Conservation (phyloP, 2,113 vertebrate species). For the Grantiella picta region DNA sequence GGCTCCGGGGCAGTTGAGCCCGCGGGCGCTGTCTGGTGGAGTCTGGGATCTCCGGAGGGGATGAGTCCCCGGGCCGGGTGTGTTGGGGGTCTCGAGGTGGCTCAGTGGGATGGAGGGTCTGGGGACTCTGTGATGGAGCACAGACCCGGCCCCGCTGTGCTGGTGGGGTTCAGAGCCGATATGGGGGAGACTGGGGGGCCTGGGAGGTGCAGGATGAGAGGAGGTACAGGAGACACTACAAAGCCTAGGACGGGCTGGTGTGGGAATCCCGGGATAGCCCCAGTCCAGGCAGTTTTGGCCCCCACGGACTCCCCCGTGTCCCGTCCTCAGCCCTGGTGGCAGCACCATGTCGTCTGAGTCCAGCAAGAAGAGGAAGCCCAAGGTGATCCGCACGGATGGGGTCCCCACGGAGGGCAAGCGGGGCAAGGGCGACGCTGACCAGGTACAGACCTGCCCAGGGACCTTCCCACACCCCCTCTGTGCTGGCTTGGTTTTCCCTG, state of each 20-base stretch:
- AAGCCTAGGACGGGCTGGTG: accelerated
- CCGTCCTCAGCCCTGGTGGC: not conserved
- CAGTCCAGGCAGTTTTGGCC: accelerated
- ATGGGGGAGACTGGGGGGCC: too few species aligned
- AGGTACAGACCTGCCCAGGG: conserved; percentile 67
- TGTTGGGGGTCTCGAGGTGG: not conserved
- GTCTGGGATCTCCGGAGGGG: not conserved
- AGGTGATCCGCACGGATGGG: conserved; percentile 89
- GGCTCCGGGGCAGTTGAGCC: too few species aligned
- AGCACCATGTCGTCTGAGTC: conserved; percentile 78
- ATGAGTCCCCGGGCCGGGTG: not conserved
- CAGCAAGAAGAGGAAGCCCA: conserved; percentile 91
- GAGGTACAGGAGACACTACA: accelerated
- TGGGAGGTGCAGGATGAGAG: not conserved
- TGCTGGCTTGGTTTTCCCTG: not conserved
- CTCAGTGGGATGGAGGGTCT: not conserved
- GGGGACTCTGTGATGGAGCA: not conserved
- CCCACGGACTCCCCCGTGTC: accelerated
- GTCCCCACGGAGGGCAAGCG: conserved; percentile 83
- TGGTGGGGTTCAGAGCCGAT: not conserved
- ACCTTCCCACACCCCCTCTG: not conserved
- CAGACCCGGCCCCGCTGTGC: not conserved
- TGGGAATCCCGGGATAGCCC: not conserved
- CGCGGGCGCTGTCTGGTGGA: too few species aligned
- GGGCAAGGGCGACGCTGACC: conserved; percentile 80